Evolutionary conservation across 1,140 invertebrate genomes (phyloP).

Genomic region (Trinorchestia longiramus): DNA sequence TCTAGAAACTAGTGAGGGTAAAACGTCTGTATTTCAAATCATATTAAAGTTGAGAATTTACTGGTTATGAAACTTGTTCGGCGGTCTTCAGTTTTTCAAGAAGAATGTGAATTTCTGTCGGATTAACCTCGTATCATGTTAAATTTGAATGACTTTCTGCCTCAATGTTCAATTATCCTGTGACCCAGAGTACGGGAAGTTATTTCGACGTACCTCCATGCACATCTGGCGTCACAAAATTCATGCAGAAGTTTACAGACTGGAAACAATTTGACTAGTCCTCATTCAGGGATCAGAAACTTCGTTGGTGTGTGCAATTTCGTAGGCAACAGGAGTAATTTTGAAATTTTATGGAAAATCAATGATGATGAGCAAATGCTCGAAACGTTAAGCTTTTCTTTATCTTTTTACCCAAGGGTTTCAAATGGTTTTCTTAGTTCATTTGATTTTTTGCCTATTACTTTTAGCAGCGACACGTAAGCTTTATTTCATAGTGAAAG

Average conservation of each 20-base stretch:
- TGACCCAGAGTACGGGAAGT: no score
- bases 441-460: not conserved
- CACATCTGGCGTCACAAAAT: not conserved
- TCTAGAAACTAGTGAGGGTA: no score
- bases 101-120: not conserved
- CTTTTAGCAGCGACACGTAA: not conserved
- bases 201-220: no score
- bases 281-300: not conserved
- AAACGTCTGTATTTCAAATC: not conserved
- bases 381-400: not conserved
- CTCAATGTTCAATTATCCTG: no score
- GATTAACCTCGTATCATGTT: not conserved
- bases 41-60: not conserved
- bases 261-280: not conserved
- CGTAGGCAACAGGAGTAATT: not conserved
- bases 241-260: not conserved
- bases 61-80: not conserved
- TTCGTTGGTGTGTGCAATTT: not conserved
- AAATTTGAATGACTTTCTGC: not conserved
- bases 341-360: not conserved
- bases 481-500: not conserved
- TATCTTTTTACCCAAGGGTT: not conserved
- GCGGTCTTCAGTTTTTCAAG: not conserved
- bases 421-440: not conserved
- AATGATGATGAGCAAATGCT: not conserved